A percentile compares a stretch with the other conserved stretches of the same genome.
These are phyloP conservation scores for Melanotaenia nigrans DNA, from an alignment of 2,797 vertebrate genomes.

Conservation along the genomic window DNA sequence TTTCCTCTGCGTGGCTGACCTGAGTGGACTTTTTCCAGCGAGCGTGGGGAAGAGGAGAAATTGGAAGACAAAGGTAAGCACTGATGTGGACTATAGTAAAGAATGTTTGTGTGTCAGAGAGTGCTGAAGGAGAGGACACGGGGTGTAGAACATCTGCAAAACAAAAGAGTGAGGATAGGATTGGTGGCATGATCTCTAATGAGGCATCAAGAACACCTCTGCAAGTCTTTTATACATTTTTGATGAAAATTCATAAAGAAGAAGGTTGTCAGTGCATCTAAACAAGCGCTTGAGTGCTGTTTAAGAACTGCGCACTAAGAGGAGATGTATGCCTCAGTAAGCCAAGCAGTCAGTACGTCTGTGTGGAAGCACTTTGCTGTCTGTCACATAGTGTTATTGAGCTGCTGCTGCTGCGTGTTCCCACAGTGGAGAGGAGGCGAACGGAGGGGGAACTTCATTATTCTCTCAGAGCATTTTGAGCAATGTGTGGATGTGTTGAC, in stretches of 20 bases:
- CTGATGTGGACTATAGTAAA: conserved; percentile 48
- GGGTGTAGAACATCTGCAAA: conserved; percentile 51
- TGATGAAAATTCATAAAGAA: neutral
- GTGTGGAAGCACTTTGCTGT: conserved; percentile 60
- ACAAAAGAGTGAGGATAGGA: conserved; percentile 67
- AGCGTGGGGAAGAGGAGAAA: conserved; percentile 71
- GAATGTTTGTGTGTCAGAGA: conserved; percentile 45
- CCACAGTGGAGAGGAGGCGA: conserved; percentile 54
- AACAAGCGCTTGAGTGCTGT: conserved; percentile 37
- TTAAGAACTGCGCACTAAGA: conserved; percentile 29
- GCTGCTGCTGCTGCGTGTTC: conserved; percentile 58
- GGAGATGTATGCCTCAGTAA: conserved; percentile 32
- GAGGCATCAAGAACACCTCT: conserved; percentile 38
- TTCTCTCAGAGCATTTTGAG: conserved; percentile 71
- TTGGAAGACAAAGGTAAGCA: conserved; percentile 76
- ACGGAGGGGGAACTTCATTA: conserved; percentile 71
- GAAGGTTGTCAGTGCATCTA: conserved; percentile 17
- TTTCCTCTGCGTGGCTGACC: conserved; percentile 76
- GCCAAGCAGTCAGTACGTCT: conserved; percentile 49
- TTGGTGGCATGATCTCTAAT: conserved; percentile 57
- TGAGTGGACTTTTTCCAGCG: conserved; percentile 69
- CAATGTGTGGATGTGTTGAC: conserved; percentile 64
- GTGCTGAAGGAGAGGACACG: conserved; percentile 1
- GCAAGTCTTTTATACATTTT: conserved; percentile 36
- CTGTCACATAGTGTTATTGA: conserved; percentile 67